Conservation (phyloP, 2,113 vertebrate genomes). For the Picathartes gymnocephalus region DNA sequence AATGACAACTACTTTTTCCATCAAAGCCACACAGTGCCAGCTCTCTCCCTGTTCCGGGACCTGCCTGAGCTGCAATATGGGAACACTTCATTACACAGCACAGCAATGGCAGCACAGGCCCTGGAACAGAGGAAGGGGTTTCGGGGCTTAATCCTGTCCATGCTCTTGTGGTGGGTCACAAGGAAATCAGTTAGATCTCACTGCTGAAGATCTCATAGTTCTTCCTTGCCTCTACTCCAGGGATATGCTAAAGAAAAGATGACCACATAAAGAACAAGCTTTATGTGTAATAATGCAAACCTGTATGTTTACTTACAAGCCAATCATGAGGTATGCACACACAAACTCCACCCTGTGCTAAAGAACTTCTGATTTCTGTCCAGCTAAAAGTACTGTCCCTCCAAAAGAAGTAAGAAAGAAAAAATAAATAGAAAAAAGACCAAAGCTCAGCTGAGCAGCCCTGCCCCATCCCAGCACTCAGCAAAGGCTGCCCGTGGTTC, state of each 20-base stretch:
- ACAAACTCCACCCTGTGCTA: background rate
- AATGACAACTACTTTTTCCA: background rate
- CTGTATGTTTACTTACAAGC: background rate
- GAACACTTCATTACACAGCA: background rate
- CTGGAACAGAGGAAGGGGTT: background rate
- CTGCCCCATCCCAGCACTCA: background rate
- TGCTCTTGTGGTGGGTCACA: background rate
- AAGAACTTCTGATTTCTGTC: background rate
- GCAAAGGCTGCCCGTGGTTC: background rate
- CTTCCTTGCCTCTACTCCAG: background rate
- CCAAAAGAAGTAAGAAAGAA: background rate
- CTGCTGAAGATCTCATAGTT: background rate
- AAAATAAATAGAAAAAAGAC: rapidly evolving
- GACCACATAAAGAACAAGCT: background rate
- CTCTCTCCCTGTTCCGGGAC: background rate
- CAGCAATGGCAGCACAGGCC: background rate
- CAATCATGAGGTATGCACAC: background rate
- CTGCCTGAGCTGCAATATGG: rapidly evolving
- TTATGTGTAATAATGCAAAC: background rate
- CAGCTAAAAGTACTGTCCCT: background rate
- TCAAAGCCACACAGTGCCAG: background rate
- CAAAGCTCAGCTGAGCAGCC: background rate
- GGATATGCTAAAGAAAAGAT: background rate
- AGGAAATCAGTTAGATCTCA: background rate
- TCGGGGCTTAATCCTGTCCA: rapidly evolving